Conservation (phyloP, 2,113 vertebrate genomes). For the Saguinus midas region DNA sequence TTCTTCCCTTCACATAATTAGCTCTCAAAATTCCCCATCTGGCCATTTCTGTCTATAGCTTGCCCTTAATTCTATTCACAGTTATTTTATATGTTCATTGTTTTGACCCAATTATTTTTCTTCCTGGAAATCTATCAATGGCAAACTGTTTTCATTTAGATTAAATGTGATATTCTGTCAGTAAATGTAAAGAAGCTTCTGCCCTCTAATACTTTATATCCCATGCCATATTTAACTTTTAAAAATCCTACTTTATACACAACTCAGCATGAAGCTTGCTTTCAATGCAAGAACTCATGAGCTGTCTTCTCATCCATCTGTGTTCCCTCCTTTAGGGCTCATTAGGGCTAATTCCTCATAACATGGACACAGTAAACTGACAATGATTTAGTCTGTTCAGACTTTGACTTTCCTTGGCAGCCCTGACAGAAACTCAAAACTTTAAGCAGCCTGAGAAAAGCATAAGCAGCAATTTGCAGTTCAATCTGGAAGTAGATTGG, state of each 20-base stretch:
- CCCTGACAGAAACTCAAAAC: slow-evolving; percentile 31
- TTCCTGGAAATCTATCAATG: slow-evolving; percentile 42
- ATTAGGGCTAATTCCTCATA: slow-evolving; percentile 48
- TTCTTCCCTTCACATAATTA: slow-evolving; percentile 1
- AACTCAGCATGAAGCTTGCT: slow-evolving; percentile 27
- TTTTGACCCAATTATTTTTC: slow-evolving; percentile 59
- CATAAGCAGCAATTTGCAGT: slow-evolving; percentile 24
- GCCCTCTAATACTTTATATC: not conserved
- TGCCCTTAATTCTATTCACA: not conserved
- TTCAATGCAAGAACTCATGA: not conserved
- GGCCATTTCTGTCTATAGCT: not conserved
- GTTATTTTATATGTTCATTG: not conserved
- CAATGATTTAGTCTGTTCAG: not conserved
- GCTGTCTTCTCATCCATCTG: not conserved
- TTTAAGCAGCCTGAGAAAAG: not conserved
- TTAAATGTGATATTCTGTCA: not conserved
- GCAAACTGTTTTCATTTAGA: slow-evolving; percentile 40
- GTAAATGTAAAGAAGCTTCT: slow-evolving; percentile 62
- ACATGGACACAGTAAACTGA: not conserved
- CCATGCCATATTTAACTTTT: slow-evolving; percentile 26
- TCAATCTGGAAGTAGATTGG: slow-evolving; percentile 28
- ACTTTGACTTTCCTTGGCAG: slow-evolving; percentile 28
- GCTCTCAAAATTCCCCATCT: not conserved
- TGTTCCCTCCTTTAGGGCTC: not conserved
- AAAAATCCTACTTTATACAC: not conserved